These are phyloP conservation scores for Nysson spinosus DNA, from an alignment of 2,888 invertebrate genomes.

Conservation along the genomic window DNA sequence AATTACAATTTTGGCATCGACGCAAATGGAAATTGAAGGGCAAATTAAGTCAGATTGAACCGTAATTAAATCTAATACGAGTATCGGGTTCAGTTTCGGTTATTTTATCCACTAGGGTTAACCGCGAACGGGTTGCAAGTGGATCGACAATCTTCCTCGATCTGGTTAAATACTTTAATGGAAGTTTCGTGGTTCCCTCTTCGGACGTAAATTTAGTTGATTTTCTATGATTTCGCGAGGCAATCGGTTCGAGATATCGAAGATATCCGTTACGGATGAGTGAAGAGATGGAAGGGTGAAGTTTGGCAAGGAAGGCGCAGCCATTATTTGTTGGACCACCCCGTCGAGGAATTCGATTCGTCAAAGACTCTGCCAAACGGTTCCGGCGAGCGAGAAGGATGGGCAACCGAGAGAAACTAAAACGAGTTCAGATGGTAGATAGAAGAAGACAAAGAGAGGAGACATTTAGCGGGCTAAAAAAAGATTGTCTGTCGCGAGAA, in stretches of 20 bases:
- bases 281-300: conserved; percentile 8
- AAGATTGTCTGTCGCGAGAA: background rate
- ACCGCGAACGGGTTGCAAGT: too few species aligned
- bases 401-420: background rate
- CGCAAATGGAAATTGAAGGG: too few species aligned
- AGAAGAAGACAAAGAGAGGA: conserved; percentile 3
- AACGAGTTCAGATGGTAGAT: background rate
- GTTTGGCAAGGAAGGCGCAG: conserved; percentile 34
- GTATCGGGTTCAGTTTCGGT: background rate
- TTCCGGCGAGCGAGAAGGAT: conserved; percentile 15
- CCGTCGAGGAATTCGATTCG: conserved; percentile 48
- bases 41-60: background rate
- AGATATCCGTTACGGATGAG: conserved; percentile 24
- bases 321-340: conserved; percentile 34
- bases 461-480: background rate
- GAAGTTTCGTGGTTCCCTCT: too few species aligned
- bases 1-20: background rate
- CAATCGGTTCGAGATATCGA: conserved; percentile 1
- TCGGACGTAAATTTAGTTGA: too few species aligned
- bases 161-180: background rate
- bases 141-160: background rate
- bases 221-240: conserved; percentile 3
- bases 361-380: conserved; percentile 49
- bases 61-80: background rate
- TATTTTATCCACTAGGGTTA: background rate